A percentile compares a stretch with the other conserved stretches of the same genome.
phyloP scores from a whole-genome alignment of 2,113 vertebrate genomes.

The Dermatemys mawii region DNA sequence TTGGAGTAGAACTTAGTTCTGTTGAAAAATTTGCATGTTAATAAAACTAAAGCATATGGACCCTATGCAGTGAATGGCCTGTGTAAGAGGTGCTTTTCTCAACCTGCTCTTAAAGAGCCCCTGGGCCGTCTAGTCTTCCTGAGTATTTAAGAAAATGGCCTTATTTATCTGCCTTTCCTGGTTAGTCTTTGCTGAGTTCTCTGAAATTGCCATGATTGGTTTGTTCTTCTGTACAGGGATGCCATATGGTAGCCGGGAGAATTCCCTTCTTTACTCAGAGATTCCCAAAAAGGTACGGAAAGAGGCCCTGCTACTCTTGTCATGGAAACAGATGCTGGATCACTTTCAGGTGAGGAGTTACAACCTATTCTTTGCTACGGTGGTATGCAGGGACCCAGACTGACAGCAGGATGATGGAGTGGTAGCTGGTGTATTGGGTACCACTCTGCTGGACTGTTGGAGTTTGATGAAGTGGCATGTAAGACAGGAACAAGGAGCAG shows the following conservation, averaged over 20 bases:
- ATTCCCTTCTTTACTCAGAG: conserved; percentile 97
- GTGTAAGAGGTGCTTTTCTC: no score
- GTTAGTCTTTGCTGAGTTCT: neutral
- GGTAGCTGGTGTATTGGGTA: neutral
- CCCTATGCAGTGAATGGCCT: neutral
- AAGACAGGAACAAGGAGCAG: accelerated
- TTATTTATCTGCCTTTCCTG: neutral
- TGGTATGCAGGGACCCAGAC: neutral
- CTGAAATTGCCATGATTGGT: neutral
- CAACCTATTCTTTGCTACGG: neutral
- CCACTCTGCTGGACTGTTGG: accelerated
- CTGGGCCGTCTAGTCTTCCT: neutral
- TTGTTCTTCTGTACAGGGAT: conserved; percentile 81
- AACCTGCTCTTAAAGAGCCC: no score
- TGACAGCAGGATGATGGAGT: neutral
- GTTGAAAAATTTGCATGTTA: neutral
- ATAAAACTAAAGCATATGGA: neutral
- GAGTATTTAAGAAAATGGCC: neutral
- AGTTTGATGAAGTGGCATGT: neutral
- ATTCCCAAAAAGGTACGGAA: conserved; percentile 97
- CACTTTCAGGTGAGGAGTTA: conserved; percentile 90
- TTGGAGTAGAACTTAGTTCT: neutral
- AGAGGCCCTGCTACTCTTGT: conserved; percentile 92
- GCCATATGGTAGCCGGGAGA: conserved; percentile 97
- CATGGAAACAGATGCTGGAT: conserved; percentile 99